Evolutionary conservation across 2,888 invertebrate species (phyloP), one percentile per base, ranked within the genome.

Genomic region (Agrypnus murinus): DNA sequence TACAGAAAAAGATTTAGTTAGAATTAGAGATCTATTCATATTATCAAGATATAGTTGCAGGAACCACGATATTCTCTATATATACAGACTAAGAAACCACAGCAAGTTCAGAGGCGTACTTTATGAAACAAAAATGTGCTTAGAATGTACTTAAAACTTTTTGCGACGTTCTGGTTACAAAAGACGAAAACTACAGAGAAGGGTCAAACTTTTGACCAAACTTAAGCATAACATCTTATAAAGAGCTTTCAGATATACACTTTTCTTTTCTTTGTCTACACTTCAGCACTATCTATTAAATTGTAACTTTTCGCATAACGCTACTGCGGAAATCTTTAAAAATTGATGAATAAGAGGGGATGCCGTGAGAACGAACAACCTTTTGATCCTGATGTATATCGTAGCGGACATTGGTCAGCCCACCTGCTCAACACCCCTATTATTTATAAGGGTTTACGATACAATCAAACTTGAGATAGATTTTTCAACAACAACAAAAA

Each of bases 301-400:
- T 25, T 3, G 25, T 5, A 25, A 25, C 25, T 25, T 25, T 25
- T 25, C 3, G 25, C 2, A 9, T 17, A n/a, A 4, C 46, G 46
- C 25, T 9, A 2, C 17, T 46, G 46, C 2, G 9, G 17, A 17
- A 2, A 10, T 1, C 19, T 17, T 46, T 46, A 46, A 46, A 46
- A 46, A 46, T 46, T 46, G 19, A 46, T 15, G 43, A 43, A 5
- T 43, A 43, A 12, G 15, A 43, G 14, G 19, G 46, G 46, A 46
- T 46, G 46, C 46, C 19, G 46, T 46, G 46, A 46, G 46, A 46
- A 19, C 46, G 10, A 10, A n/a, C 25, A 25, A 46, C 46, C 46
- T 46, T 25, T 46, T 46, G 46, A 46, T 46, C 46, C n/a, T 25
- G 46, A 43, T 46, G 46, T 46, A 46, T 10, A 25, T 46, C 46